These are phyloP conservation scores for Cepaea hortensis DNA, from an alignment of 2,888 invertebrate species.

Conservation along the genomic window DNA sequence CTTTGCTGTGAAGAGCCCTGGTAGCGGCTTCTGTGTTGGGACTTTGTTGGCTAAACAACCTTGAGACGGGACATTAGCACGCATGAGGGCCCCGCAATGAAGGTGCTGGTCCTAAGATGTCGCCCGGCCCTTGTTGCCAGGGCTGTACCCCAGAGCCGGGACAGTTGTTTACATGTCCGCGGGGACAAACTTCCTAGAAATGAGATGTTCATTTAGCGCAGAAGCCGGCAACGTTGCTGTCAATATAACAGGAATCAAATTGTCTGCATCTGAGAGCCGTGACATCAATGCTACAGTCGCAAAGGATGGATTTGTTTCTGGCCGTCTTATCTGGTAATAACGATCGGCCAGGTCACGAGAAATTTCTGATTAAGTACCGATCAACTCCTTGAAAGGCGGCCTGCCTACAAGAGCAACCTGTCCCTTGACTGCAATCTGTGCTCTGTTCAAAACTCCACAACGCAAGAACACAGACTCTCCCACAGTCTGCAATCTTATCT, in stretches of 20 bases:
- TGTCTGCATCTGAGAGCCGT: not conserved
- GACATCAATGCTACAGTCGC: not conserved
- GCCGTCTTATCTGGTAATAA: too few relatives aligned
- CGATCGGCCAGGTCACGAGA: too few relatives aligned
- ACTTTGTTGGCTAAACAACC: not conserved
- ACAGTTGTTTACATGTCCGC: slow-evolving; percentile 40
- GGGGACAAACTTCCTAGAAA: slow-evolving; percentile 17
- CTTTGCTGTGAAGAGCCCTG: slow-evolving; percentile 8
- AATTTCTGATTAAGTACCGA: too few relatives aligned
- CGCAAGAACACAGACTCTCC: too few relatives aligned
- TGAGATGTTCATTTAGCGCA: not conserved
- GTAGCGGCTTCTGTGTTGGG: not conserved
- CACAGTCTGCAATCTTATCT: too few relatives aligned
- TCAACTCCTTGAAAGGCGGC: too few relatives aligned
- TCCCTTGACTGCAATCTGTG: not conserved
- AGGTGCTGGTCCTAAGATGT: not conserved
- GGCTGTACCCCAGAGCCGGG: not conserved
- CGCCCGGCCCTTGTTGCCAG: not conserved
- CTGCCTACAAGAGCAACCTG: not conserved
- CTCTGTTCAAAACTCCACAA: not conserved
- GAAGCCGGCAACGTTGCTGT: not conserved
- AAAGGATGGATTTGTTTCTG: too few relatives aligned
- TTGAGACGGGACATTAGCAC: slow-evolving; percentile 15
- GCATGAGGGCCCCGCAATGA: slow-evolving; percentile 35
- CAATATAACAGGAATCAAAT: not conserved